Base-by-base conservation (phyloP, 2,113 vertebrate genomes). In the Dicrurus megarhynchus region DNA sequence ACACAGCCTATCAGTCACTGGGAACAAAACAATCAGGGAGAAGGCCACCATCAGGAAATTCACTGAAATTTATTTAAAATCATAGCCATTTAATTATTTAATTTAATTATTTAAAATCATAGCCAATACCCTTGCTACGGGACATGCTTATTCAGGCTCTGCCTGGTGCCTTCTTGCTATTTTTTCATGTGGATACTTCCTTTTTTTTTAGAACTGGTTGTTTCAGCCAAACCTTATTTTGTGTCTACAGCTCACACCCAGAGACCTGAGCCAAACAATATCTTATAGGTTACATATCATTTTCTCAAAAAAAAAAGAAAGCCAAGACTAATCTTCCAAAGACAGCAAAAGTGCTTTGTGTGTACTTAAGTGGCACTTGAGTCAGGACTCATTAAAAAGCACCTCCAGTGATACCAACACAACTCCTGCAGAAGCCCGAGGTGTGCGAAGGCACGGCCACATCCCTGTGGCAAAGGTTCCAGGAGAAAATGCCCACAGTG, bases 231-330 rank as follows among this genome's bases (percentile, higher is more conserved):
- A 41, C 23, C 9, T 30, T 74, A 60, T 71, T 93, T 75, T 44
- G 26, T 16, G 65, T 26, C 27, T 71, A 41, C 26, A 56, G 33
- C 30, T 79, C 32, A 49, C 9, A 73, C 11, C 4, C 37, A 65
- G 17, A 84, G 28, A 80, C 22, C 26, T 35, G 35, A 89, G 60
- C 14, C 23, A 89, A 57, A 74, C 2, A 69, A 1, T 12, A 52
- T 69, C 32, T 84, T 42, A 49, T 1, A 65, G 6, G 7, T 17
- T 60, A 39, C 7, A 6, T 6, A n/a, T 6, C 0, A 52, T 37
- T 67, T 89, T 56, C 35, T 50, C 5, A 35, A 71, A 37, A 67
- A 52, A 52, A 10, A 1, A 8, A 59, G 30, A 70, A 50, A 41
- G 12, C 8, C 23, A 42, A 78, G 75, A 14, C 0, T 6, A 49